A percentile compares a stretch with the other conserved stretches of the same genome.
Conservation (phyloP, 2,797 vertebrate genomes). For the Diglossa cyanea region DNA sequence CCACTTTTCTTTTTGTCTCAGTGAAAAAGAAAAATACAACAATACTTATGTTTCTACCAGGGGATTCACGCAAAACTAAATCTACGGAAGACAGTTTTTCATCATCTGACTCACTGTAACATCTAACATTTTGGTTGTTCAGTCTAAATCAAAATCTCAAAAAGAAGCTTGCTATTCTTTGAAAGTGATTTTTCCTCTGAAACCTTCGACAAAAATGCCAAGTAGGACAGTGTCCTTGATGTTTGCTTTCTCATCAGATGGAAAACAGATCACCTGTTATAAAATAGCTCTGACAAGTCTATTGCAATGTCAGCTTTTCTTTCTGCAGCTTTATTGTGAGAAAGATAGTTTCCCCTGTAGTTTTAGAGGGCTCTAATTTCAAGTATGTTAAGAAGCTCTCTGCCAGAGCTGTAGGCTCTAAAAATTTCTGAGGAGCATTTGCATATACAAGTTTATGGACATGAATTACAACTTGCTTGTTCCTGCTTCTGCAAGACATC, state of each 20-base stretch:
- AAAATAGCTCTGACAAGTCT: conserved; percentile 35
- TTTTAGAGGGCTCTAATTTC: conserved; percentile 1
- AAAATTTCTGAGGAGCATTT: not conserved
- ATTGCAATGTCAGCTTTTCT: conserved; percentile 39
- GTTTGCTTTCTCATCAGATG: not conserved
- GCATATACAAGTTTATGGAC: not conserved
- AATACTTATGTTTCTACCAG: not conserved
- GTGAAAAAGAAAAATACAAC: not conserved
- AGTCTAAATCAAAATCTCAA: conserved; percentile 37
- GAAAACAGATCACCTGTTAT: not conserved
- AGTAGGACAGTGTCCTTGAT: conserved; percentile 25
- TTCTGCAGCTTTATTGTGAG: not conserved
- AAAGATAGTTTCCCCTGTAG: not conserved
- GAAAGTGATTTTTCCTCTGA: not conserved
- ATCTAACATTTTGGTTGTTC: not conserved
- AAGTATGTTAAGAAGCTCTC: not conserved
- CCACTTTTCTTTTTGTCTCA: not conserved
- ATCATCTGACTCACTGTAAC: not conserved
- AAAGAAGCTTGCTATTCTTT: not conserved
- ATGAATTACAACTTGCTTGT: not conserved
- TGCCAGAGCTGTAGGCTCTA: not conserved
- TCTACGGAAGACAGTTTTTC: not conserved
- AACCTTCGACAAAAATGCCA: not conserved
- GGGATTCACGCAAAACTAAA: not conserved
- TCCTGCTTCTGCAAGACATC: not conserved